These are phyloP conservation scores for Priocnemis perturbator DNA, from an alignment of 2,888 invertebrate species.

Conservation along the genomic window DNA sequence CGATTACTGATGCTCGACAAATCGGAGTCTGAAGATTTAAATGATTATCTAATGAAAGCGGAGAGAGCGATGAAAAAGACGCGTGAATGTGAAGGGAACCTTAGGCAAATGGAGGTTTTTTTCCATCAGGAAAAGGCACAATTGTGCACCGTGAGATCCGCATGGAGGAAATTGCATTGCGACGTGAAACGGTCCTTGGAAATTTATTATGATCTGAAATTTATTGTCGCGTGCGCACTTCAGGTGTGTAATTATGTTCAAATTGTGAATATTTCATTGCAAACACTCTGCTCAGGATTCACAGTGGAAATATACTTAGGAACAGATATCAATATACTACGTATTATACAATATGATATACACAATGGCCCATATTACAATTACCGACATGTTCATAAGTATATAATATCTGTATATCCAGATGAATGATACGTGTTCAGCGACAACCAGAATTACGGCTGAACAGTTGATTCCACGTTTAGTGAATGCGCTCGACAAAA, in stretches of 20 bases:
- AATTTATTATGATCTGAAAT: slow-evolving; percentile 57
- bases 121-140: slow-evolving; percentile 55
- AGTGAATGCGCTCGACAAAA: background rate
- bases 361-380: too few relatives aligned
- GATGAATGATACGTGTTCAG: too few relatives aligned
- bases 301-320: too few relatives aligned
- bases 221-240: slow-evolving; percentile 53
- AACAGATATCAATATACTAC: too few relatives aligned
- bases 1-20: slow-evolving; percentile 24
- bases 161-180: slow-evolving; percentile 32
- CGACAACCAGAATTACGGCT: too few relatives aligned
- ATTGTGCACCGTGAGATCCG: slow-evolving; percentile 35
- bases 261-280: background rate
- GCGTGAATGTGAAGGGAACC: slow-evolving; percentile 1
- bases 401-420: too few relatives aligned
- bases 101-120: slow-evolving; percentile 47
- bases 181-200: slow-evolving; percentile 47
- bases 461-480: too few relatives aligned
- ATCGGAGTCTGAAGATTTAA: slow-evolving; percentile 19
- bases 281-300: background rate
- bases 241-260: slow-evolving; percentile 44
- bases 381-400: too few relatives aligned
- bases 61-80: slow-evolving; percentile 9
- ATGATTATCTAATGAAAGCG: slow-evolving; percentile 16
- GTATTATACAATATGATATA: too few relatives aligned